These are phyloP conservation scores for Tridacna crocea DNA, from an alignment of 2,888 invertebrate genomes.

Conservation along the genomic window DNA sequence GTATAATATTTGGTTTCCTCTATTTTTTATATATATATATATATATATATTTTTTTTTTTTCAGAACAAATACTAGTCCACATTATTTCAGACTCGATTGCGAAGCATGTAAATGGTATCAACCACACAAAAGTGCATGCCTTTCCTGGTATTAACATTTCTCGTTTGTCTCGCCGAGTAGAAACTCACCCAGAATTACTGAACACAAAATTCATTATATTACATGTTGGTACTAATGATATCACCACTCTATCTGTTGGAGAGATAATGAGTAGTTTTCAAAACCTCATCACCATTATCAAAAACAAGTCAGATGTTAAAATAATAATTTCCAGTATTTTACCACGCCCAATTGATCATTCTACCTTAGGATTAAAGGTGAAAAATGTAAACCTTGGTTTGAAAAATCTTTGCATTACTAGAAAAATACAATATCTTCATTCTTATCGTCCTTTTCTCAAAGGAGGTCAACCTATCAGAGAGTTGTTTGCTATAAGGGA, in stretches of 20 bases:
- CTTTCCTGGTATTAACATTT: not conserved
- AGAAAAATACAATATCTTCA: not conserved
- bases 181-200: not conserved
- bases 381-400: not conserved
- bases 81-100: not conserved
- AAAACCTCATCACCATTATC: not conserved
- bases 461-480: not conserved
- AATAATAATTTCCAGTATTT: not conserved
- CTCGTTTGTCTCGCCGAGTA: not conserved
- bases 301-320: not conserved
- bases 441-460: not conserved
- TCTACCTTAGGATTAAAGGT: not conserved
- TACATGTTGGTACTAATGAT: not conserved
- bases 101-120: not conserved
- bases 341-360: not conserved
- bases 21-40: too few relatives aligned
- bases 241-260: not conserved
- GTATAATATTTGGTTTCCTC: not conserved
- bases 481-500: not conserved
- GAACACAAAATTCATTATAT: not conserved
- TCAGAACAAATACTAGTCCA: not conserved
- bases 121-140: not conserved
- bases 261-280: not conserved
- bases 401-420: not conserved
- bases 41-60: too few relatives aligned